Evolutionary conservation across 2,888 invertebrate species (phyloP).

Genomic region (Andrena bicolor): DNA sequence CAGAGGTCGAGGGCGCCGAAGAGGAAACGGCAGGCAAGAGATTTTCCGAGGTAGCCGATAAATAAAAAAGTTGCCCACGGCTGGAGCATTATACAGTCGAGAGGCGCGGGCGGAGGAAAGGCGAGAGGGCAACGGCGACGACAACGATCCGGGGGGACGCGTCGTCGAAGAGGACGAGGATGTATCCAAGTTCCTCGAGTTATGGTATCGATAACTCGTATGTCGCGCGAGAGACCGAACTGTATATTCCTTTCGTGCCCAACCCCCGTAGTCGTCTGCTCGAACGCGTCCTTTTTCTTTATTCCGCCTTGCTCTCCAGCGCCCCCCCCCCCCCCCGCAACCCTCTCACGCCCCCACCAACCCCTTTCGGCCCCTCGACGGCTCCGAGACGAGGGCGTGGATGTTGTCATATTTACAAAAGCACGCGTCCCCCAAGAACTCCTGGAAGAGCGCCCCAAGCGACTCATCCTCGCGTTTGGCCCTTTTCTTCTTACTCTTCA

Average conservation of each 20-base stretch:
- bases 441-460: constrained; percentile 31
- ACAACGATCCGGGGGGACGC: constrained; percentile 52
- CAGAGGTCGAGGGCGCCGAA: constrained; percentile 43
- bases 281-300: constrained; percentile 44
- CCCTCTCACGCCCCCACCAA: not conserved
- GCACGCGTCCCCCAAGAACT: constrained; percentile 55
- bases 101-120: constrained; percentile 29
- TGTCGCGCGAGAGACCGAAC: constrained; percentile 58
- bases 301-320: constrained; percentile 17
- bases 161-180: constrained; percentile 41
- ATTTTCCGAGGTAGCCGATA: constrained; percentile 71
- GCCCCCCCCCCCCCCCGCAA: not conserved
- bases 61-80: constrained; percentile 73
- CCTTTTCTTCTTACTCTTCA: constrained; percentile 25
- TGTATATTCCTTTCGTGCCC: constrained; percentile 58
- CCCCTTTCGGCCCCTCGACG: not conserved
- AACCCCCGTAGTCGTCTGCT: constrained; percentile 41
- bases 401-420: constrained; percentile 62
- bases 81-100: constrained; percentile 60
- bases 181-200: constrained; percentile 72
- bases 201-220: constrained; percentile 79
- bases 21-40: constrained; percentile 46
- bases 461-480: constrained; percentile 5
- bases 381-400: constrained; percentile 30
- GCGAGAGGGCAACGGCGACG: constrained; percentile 46